A percentile compares a stretch with the other conserved stretches of the same genome.
Conservation (phyloP, 2,113 vertebrate species). For the Mastomys natalensis region DNA sequence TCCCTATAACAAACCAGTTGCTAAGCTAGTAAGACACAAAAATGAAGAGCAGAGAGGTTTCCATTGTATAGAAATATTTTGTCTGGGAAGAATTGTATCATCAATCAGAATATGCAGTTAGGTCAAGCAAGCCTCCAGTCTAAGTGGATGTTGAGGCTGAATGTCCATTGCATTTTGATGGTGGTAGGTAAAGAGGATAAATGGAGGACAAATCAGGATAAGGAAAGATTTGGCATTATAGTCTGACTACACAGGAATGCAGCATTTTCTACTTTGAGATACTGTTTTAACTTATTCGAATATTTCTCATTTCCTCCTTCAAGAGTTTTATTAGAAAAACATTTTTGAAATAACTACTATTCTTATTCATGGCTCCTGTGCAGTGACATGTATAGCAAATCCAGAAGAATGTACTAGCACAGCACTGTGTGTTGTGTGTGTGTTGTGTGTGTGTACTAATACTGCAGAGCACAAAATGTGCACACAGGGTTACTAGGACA, state of each 20-base stretch:
- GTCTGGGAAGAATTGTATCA: constrained; percentile 33
- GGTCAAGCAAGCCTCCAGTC: constrained; percentile 49
- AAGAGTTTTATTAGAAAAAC: constrained; percentile 47
- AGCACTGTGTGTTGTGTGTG: neutral
- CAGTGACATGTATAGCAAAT: neutral
- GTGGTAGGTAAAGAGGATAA: constrained; percentile 35
- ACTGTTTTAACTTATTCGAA: constrained; percentile 19
- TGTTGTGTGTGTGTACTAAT: neutral
- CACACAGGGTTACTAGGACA: neutral
- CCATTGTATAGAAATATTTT: constrained; percentile 53
- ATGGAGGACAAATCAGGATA: constrained; percentile 43
- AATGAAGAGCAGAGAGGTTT: constrained; percentile 44
- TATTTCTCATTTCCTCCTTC: neutral
- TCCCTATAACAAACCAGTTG: constrained; percentile 34
- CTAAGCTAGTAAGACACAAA: constrained; percentile 41
- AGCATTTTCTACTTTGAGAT: constrained; percentile 25
- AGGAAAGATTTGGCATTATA: neutral
- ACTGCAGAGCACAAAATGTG: neutral
- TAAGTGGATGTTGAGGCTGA: constrained; percentile 59
- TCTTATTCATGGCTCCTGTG: neutral
- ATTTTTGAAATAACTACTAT: constrained; percentile 33
- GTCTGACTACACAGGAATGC: constrained; percentile 27
- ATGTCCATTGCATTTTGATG: constrained; percentile 41
- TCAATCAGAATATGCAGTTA: constrained; percentile 59
- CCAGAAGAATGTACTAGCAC: neutral